phyloP scores from a whole-genome alignment of 1,140 invertebrate genomes.

The Hylyphantes graminicola region DNA sequence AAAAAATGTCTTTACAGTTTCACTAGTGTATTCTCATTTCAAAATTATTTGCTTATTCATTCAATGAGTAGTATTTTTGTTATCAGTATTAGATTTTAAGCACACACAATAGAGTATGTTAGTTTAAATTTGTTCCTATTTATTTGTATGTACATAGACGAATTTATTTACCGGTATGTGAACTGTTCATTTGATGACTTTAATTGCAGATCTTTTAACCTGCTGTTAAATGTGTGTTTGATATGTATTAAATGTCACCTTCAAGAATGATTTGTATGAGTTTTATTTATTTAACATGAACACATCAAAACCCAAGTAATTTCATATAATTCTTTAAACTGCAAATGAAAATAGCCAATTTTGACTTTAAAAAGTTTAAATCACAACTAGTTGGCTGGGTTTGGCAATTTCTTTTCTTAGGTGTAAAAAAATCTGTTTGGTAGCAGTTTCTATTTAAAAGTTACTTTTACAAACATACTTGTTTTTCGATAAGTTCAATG shows the following conservation, averaged over 20 bases:
- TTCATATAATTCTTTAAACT: too few relatives aligned
- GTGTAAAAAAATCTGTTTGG: too few relatives aligned
- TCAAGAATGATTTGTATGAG: background rate
- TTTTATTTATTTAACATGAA: background rate
- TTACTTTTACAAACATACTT: background rate
- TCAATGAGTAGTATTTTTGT: conserved; percentile 11
- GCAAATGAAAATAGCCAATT: too few relatives aligned
- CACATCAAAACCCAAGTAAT: background rate
- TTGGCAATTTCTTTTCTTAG: background rate
- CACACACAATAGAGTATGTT: background rate
- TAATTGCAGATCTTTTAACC: background rate
- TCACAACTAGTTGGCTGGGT: background rate
- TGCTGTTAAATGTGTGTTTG: conserved; percentile 15
- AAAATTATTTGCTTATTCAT: background rate
- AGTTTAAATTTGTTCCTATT: conserved; percentile 21
- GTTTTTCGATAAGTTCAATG: background rate
- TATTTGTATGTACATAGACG: conserved; percentile 29
- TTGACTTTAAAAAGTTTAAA: too few relatives aligned
- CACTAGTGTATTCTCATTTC: conserved; percentile 7
- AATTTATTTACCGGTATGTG: conserved; percentile 1
- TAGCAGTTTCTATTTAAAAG: background rate
- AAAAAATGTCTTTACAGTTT: conserved; percentile 1
- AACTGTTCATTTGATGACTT: background rate
- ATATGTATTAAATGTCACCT: conserved; percentile 30
- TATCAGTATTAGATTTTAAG: conserved; percentile 18